Evolutionary conservation across 2,888 invertebrate genomes (phyloP), one percentile per base, ranked within the genome.

Genomic region (Lycocerus yunnanus): DNA sequence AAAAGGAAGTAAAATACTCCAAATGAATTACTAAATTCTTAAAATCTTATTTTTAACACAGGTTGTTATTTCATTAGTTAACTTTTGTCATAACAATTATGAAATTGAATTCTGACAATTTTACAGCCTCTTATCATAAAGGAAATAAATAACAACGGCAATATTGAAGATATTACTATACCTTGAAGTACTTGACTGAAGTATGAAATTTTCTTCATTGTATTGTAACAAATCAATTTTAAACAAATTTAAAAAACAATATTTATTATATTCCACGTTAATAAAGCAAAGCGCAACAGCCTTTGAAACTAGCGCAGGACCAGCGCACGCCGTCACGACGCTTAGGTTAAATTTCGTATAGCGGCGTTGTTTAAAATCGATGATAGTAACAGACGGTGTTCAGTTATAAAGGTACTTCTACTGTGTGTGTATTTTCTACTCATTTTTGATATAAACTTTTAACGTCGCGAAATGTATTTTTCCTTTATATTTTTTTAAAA

Each of bases 291-390:
- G 81, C 81, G 84, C 84, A 84, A 84, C 84, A 84, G 84, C 81
- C 81, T 82, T 81, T 73, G 72, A 68, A 75, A 74, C 77, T 68
- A 78, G 81, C 82, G 82, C 82, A 82, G 78, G 77, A 81, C 73
- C 82, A 78, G 78, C 79, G 79, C 82, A 82, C 82, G 60, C 43
- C 77, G 75, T 75, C 75, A 72, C 75, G 77, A 75, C 75, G 81
- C 79, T 79, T 72, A 74, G 70, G 73, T 78, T 77, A 76, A 79
- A 78, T 78, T 81, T 81, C 68, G 75, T 80, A 82, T 81, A 81
- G 81, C 81, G 81, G 76, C 78, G 80, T 80, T 80, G 82, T 84
- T 85, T 84, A 84, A 85, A 85, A 85, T 85, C 85, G 84, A 85
- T 85, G 85, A 78, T 80, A 81, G 82, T 83, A 81, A 80, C 80